These are phyloP conservation scores for Emydocephalus ijimae DNA, from an alignment of 2,113 vertebrate genomes.

Conservation along the genomic window DNA sequence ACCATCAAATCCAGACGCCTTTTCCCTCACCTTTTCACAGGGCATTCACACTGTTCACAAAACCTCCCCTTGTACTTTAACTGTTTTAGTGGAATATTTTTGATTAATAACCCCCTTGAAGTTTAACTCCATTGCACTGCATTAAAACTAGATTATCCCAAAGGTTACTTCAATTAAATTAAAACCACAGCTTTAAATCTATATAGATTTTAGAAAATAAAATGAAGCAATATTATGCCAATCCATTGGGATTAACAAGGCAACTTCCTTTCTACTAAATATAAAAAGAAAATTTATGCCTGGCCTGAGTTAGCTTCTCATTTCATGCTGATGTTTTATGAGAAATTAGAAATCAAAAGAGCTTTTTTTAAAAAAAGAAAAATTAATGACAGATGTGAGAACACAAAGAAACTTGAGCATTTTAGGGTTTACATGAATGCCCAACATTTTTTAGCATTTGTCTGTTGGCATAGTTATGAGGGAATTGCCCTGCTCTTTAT, in stretches of 20 bases:
- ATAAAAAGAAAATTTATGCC: constrained; percentile 46
- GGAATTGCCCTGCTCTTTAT: constrained; percentile 12
- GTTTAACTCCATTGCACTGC: constrained; percentile 82
- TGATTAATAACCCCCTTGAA: constrained; percentile 79
- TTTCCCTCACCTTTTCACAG: constrained; percentile 81
- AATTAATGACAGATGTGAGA: constrained; percentile 33
- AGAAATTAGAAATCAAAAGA: constrained; percentile 61
- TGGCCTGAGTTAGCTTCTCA: constrained; percentile 54
- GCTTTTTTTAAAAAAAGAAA: not conserved
- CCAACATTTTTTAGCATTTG: not conserved
- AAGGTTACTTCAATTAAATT: constrained; percentile 84
- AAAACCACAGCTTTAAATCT: constrained; percentile 74
- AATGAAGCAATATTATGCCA: constrained; percentile 64
- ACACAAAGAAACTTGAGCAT: not conserved
- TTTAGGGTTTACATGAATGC: constrained; percentile 34
- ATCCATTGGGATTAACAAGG: constrained; percentile 72
- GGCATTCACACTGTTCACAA: constrained; percentile 76
- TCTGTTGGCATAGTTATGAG: not conserved
- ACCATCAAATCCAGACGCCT: constrained; percentile 72
- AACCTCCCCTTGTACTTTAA: constrained; percentile 74
- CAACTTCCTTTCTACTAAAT: constrained; percentile 58
- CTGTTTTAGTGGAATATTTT: constrained; percentile 82
- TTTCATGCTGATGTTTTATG: constrained; percentile 57
- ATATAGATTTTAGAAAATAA: constrained; percentile 61
- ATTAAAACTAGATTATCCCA: constrained; percentile 80